Evolutionary conservation across 2,113 vertebrate species (phyloP).

Genomic region (Onychorhynchus coronatus): DNA sequence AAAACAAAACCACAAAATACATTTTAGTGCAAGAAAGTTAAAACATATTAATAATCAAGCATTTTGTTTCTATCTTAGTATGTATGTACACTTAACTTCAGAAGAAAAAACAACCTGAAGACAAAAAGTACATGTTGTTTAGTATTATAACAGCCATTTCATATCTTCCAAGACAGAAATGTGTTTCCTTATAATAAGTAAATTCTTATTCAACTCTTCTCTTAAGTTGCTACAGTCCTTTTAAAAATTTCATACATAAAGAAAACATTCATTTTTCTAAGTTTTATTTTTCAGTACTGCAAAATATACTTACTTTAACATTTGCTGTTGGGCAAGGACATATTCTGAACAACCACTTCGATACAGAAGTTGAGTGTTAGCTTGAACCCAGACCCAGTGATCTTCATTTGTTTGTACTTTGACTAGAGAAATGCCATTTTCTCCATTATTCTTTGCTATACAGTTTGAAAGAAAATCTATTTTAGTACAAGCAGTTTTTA

Average conservation of each 20-base stretch:
- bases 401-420: constrained; percentile 70
- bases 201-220: not conserved
- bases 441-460: constrained; percentile 72
- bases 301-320: constrained; percentile 70
- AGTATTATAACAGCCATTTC: not conserved
- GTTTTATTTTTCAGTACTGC: not conserved
- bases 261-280: not conserved
- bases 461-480: not conserved
- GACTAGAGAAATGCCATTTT: constrained; percentile 64
- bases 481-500: not conserved
- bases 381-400: constrained; percentile 73
- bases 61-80: not conserved
- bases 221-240: not conserved
- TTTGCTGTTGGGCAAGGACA: constrained; percentile 50
- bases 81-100: not conserved
- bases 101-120: not conserved
- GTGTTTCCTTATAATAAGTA: not conserved
- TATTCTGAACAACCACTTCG: constrained; percentile 69
- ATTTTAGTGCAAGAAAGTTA: not conserved
- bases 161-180: not conserved
- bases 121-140: not conserved
- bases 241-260: not conserved
- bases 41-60: not conserved
- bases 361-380: constrained; percentile 67
- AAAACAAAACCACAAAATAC: not conserved